phyloP scores from a whole-genome alignment of 1,140 invertebrate genomes.

The Copidosoma floridanum region DNA sequence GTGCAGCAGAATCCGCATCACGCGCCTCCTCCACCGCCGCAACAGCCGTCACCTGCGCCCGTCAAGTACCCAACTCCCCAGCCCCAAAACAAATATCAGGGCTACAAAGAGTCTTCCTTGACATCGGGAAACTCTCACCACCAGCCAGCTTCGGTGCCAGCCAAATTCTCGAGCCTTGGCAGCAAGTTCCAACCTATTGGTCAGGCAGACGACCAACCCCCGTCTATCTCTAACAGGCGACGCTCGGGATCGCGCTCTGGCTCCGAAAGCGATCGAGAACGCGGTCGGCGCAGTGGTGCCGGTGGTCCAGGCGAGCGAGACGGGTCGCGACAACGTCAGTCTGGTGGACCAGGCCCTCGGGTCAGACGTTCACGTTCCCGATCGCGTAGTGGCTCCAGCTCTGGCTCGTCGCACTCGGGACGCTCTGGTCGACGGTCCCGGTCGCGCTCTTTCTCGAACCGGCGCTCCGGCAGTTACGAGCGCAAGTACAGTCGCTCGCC shows the following conservation, averaged over 20 bases:
- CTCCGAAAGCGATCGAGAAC: slow-evolving; percentile 52
- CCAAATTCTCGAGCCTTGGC: slow-evolving; percentile 44
- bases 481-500: slow-evolving; percentile 58
- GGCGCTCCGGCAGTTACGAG: slow-evolving; percentile 59
- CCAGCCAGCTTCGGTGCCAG: slow-evolving; percentile 10
- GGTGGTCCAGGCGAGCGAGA: not conserved
- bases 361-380: slow-evolving; percentile 56
- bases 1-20: too few relatives aligned
- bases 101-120: slow-evolving; percentile 43
- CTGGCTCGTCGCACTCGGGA: slow-evolving; percentile 53
- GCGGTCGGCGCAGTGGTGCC: slow-evolving; percentile 34
- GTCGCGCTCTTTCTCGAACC: slow-evolving; percentile 52
- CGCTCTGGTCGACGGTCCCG: slow-evolving; percentile 57
- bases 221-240: too few relatives aligned
- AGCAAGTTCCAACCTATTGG: slow-evolving; percentile 55
- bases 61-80: slow-evolving; percentile 51
- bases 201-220: slow-evolving; percentile 26
- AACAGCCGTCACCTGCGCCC: slow-evolving; percentile 29
- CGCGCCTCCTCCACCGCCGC: too few relatives aligned
- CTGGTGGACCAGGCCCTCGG: not conserved
- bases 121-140: slow-evolving; percentile 33
- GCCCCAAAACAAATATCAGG: slow-evolving; percentile 47
- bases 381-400: slow-evolving; percentile 58
- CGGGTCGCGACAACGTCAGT: not conserved
- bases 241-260: slow-evolving; percentile 46